These are phyloP conservation scores for Villa cingulata DNA, from an alignment of 2,888 invertebrate genomes.

Conservation along the genomic window DNA sequence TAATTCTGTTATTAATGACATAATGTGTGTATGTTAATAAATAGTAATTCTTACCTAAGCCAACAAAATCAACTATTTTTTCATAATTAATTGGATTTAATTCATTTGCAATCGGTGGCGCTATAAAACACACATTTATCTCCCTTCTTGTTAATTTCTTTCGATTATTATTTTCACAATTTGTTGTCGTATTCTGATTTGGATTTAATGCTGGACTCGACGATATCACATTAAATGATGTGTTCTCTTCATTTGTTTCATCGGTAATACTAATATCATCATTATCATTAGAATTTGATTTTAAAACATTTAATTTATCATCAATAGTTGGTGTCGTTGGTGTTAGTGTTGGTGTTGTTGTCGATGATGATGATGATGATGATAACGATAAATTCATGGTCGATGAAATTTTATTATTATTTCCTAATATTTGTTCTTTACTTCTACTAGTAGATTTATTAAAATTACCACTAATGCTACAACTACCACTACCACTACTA, in stretches of 20 bases:
- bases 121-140: constrained; percentile 21
- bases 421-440: too few species aligned
- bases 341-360: too few species aligned
- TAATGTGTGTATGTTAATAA: too few species aligned
- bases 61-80: constrained; percentile 49
- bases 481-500: too few species aligned
- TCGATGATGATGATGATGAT: neutral
- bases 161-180: neutral
- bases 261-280: neutral
- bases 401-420: neutral
- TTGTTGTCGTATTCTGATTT: neutral
- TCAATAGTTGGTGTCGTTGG: too few species aligned
- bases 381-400: neutral
- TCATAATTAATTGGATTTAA: constrained; percentile 41
- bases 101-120: constrained; percentile 25
- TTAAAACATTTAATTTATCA: too few species aligned
- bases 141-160: neutral
- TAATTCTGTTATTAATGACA: too few species aligned
- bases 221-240: too few species aligned
- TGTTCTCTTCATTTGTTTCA: too few species aligned
- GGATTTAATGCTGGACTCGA: neutral
- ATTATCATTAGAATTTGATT: neutral
- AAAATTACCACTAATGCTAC: too few species aligned
- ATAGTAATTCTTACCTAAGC: constrained; percentile 44
- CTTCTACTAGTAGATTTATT: too few species aligned